Percentiles rank a stretch among this genome's conserved stretches.
Evolutionary conservation across 1,140 invertebrate genomes (phyloP).

Genomic region (Drosophila rhopaloa): DNA sequence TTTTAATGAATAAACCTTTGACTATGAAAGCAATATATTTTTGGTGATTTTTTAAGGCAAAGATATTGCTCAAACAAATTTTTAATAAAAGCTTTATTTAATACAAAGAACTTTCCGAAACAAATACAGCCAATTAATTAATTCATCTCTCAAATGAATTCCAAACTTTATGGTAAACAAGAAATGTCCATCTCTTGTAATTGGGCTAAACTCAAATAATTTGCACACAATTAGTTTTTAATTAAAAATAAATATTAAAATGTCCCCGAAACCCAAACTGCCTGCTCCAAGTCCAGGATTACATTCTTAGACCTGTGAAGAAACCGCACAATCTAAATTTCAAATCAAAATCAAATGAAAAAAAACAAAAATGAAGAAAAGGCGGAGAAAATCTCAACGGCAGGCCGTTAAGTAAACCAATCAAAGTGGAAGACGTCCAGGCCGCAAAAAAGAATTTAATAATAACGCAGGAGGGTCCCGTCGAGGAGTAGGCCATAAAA

Average conservation of each 20-base stretch:
- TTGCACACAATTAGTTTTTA: conserved; percentile 69
- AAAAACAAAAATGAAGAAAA: conserved; percentile 24
- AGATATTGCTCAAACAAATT: neutral
- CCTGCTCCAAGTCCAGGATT: conserved; percentile 43
- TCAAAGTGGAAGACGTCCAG: conserved; percentile 58
- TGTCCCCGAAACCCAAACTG: conserved; percentile 19
- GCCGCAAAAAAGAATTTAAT: conserved; percentile 70
- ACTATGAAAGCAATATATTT: neutral
- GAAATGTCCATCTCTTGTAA: conserved; percentile 15
- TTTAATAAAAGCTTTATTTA: neutral
- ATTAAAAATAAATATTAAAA: conserved; percentile 76
- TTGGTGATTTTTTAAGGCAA: neutral
- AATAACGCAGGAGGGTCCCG: conserved; percentile 38
- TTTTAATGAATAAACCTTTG: neutral
- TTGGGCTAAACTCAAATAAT: conserved; percentile 57
- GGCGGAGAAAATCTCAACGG: conserved; percentile 45
- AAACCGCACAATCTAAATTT: conserved; percentile 69
- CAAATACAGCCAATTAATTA: conserved; percentile 5
- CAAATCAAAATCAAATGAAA: conserved; percentile 57
- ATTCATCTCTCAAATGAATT: conserved; percentile 8
- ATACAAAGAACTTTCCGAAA: neutral
- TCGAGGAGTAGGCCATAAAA: conserved; percentile 51
- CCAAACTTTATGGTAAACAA: conserved; percentile 13
- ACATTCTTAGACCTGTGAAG: conserved; percentile 41
- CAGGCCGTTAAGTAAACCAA: conserved; percentile 78